Evolutionary conservation across 1,140 invertebrate species (phyloP).

Genomic region (Campodea augens): DNA sequence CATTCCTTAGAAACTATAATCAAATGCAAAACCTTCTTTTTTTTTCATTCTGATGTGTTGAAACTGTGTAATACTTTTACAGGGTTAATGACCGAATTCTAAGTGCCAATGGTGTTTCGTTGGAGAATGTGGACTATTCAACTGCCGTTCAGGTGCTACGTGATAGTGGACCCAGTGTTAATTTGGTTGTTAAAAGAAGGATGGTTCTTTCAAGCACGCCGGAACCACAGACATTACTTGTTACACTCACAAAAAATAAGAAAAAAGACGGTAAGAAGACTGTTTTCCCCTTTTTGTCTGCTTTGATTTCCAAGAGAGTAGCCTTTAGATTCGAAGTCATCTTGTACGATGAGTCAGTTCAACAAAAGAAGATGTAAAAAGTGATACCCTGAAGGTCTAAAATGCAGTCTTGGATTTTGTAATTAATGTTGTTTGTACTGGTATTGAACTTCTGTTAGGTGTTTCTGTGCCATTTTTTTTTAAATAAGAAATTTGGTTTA

Average conservation of each 20-base stretch:
- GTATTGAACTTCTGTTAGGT: too few species aligned
- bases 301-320: not conserved
- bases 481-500: too few species aligned
- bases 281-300: too few species aligned
- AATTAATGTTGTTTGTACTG: too few species aligned
- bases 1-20: constrained; percentile 76
- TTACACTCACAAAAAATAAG: constrained; percentile 71
- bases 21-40: constrained; percentile 91
- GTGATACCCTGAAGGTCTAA: too few species aligned
- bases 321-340: not conserved
- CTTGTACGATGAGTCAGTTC: too few species aligned
- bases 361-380: too few species aligned
- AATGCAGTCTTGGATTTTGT: too few species aligned
- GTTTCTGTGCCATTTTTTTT: too few species aligned
- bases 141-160: constrained; percentile 75
- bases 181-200: constrained; percentile 62
- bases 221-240: constrained; percentile 39
- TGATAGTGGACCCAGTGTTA: constrained; percentile 73
- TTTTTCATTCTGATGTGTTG: constrained; percentile 86
- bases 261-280: constrained; percentile 71
- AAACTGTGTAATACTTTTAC: constrained; percentile 27
- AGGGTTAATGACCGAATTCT: constrained; percentile 96
- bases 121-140: constrained; percentile 94
- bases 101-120: constrained; percentile 83
- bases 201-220: constrained; percentile 33